Percentiles rank a stretch among this genome's conserved stretches.
Evolutionary conservation across 2,113 vertebrate species (phyloP).

Genomic region (Cranoglanis bouderius): DNA sequence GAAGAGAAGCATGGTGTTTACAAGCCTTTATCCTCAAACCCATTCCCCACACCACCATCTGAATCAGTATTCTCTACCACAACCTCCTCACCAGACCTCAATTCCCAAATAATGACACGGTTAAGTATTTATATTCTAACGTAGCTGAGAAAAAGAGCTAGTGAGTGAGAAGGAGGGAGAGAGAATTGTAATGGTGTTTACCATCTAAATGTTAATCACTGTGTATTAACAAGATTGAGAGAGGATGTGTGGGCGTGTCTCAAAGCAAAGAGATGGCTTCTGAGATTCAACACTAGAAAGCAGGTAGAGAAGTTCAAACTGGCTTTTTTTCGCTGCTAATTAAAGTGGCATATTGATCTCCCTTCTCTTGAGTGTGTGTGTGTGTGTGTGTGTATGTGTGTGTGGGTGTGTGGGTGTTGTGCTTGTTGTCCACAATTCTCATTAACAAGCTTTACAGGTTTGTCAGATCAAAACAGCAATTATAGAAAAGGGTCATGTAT

Average conservation of each 20-base stretch:
- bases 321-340: conserved; percentile 61
- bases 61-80: conserved; percentile 23
- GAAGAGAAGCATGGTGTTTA: conserved; percentile 60
- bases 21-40: conserved; percentile 29
- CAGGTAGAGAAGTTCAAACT: conserved; percentile 67
- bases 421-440: conserved; percentile 60
- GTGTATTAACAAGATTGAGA: conserved; percentile 15
- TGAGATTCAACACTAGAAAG: conserved; percentile 35
- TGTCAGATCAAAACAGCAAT: conserved; percentile 18
- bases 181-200: conserved; percentile 14
- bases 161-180: not conserved
- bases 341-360: conserved; percentile 59
- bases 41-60: not conserved
- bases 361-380: conserved; percentile 19
- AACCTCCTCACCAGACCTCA: not conserved
- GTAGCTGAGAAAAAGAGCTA: not conserved
- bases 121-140: conserved; percentile 10
- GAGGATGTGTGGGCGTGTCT: not conserved
- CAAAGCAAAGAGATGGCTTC: conserved; percentile 16
- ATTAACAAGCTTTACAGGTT: conserved; percentile 56
- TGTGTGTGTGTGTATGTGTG: not conserved
- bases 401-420: conserved; percentile 13
- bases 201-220: conserved; percentile 29
- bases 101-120: conserved; percentile 23
- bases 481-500: not conserved